Evolutionary conservation across 2,888 invertebrate genomes (phyloP).

Genomic region (Hydrotaea cyrtoneurina): DNA sequence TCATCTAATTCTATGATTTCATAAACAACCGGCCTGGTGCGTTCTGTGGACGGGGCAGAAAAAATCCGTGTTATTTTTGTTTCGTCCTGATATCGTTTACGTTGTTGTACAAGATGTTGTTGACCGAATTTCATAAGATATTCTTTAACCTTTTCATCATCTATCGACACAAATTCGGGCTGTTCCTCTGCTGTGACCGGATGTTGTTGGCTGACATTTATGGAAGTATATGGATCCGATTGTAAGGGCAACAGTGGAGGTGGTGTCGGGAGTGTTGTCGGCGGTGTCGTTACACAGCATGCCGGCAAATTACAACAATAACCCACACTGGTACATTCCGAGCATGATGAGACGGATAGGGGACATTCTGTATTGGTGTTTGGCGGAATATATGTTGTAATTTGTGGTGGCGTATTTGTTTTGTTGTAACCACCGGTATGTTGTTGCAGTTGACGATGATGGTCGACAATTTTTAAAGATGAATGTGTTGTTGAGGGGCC

Average conservation of each 20-base stretch:
- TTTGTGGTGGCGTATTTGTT: conserved; percentile 47
- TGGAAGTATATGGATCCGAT: neutral
- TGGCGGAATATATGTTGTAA: conserved; percentile 48
- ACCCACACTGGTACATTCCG: conserved; percentile 48
- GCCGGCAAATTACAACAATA: conserved; percentile 63
- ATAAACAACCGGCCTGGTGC: conserved; percentile 62
- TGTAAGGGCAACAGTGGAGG: conserved; percentile 40
- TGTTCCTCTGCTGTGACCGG: conserved; percentile 71
- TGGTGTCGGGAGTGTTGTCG: conserved; percentile 43
- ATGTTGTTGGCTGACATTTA: neutral
- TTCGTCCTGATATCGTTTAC: conserved; percentile 41
- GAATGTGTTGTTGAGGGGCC: conserved; percentile 61
- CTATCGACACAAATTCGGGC: conserved; percentile 78
- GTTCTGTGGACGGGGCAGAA: neutral
- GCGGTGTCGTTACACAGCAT: conserved; percentile 56
- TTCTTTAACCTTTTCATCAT: conserved; percentile 78
- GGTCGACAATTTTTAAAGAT: conserved; percentile 70
- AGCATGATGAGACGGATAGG: conserved; percentile 43
- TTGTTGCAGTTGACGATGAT: conserved; percentile 69
- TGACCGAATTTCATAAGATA: conserved; percentile 75
- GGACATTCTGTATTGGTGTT: conserved; percentile 23
- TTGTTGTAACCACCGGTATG: conserved; percentile 51
- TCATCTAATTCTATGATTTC: conserved; percentile 76
- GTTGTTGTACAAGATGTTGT: conserved; percentile 64
- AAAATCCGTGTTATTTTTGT: conserved; percentile 52